Conservation (phyloP, 2,113 vertebrate genomes). For the Eurystomus gularis region DNA sequence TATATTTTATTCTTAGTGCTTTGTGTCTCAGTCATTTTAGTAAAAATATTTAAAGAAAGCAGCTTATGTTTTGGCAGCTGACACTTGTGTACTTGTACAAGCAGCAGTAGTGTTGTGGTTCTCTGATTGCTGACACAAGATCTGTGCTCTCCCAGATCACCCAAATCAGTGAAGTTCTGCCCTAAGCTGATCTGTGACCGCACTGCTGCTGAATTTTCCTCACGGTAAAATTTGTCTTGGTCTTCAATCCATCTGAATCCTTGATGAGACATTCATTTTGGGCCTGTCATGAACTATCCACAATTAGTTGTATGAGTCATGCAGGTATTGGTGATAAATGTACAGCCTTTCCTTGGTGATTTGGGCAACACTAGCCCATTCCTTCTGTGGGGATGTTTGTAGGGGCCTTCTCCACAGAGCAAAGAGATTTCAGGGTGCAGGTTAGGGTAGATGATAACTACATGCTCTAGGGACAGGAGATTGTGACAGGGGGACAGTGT, state of each 20-base stretch:
- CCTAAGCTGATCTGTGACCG: not conserved
- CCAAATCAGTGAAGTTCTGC: not conserved
- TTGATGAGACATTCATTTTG: not conserved
- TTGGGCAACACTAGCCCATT: not conserved
- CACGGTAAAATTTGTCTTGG: not conserved
- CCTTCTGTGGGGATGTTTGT: not conserved
- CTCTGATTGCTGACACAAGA: not conserved
- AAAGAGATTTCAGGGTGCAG: not conserved
- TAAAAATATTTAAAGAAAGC: not conserved
- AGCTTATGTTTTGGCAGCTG: not conserved
- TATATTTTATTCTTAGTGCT: not conserved
- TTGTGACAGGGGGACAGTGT: not conserved
- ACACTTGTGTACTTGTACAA: not conserved
- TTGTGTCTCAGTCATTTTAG: not conserved
- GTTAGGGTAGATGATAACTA: not conserved
- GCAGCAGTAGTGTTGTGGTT: not conserved
- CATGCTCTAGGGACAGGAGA: not conserved
- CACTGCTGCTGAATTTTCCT: not conserved
- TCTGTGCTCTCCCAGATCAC: not conserved
- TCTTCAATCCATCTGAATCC: not conserved
- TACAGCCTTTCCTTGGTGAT: not conserved
- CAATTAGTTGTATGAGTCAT: not conserved
- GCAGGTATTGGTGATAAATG: rapidly evolving
- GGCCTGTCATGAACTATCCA: not conserved
- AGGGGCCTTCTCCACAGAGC: not conserved